Evolutionary conservation across 2,113 vertebrate species (phyloP).

Genomic region (Anas platyrhynchos): DNA sequence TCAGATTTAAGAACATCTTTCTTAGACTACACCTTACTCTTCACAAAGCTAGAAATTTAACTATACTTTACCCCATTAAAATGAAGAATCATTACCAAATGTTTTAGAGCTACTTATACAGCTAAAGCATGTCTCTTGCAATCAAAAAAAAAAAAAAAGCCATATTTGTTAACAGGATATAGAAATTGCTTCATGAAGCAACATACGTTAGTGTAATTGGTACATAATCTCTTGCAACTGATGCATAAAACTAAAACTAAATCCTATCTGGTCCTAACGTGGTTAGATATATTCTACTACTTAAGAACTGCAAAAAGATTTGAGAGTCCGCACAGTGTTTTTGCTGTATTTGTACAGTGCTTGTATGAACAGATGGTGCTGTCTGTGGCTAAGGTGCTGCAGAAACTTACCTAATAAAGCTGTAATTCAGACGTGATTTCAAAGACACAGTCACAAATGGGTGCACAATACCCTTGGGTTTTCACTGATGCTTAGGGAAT

Average conservation of each 20-base stretch:
- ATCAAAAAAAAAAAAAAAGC: not conserved
- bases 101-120: not conserved
- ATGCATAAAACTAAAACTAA: not conserved
- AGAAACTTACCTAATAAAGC: not conserved
- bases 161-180: not conserved
- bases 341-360: not conserved
- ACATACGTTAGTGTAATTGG: not conserved
- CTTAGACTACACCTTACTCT: not conserved
- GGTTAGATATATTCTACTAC: not conserved
- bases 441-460: not conserved
- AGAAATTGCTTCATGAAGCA: not conserved
- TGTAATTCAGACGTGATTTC: not conserved
- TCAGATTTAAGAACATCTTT: not conserved
- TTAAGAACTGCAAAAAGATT: not conserved
- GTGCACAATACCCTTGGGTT: not conserved
- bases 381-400: not conserved
- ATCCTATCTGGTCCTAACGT: not conserved
- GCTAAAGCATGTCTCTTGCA: not conserved
- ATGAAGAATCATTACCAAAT: not conserved
- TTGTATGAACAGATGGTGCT: not conserved
- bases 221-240: not conserved
- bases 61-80: not conserved
- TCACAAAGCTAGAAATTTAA: not conserved
- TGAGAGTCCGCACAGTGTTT: not conserved
- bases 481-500: not conserved